Base-by-base conservation (phyloP, 92 coral and sea anemone species). In the Ricordea florida region DNA sequence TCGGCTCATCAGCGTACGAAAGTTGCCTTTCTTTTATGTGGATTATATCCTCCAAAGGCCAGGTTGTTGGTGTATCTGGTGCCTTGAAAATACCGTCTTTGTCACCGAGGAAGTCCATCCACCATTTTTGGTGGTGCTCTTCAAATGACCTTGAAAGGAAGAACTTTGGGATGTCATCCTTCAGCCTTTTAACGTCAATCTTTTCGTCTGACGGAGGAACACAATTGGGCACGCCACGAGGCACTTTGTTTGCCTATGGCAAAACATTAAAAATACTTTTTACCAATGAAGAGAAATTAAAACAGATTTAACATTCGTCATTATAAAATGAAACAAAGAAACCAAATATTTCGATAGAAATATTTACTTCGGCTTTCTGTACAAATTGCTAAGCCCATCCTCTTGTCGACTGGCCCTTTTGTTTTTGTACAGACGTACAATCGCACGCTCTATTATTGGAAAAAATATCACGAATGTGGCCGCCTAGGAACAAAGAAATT, bases 91-190 rank as follows among this genome's bases (percentile, higher is more conserved):
- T 7, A 0, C 23, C 50, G 5, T 35, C 51, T 33, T 27, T 27
- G 35, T 69, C 61, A 15, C 18, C 16, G 11, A 69, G 26, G 61
- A 69, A 51, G 34, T 69, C 32, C 10, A 15, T 25, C 66, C 77
- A 69, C 77, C 77, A 69, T 17, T 32, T 17, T 16, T 26, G 7
- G 26, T 69, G 77, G 8, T 2, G 30, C n/a, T 30, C 50, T 31
- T 56, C 47, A 28, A 69, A 38, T 7, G 25, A 49, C 24, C 65
- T 32, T 14, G 77, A 69, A 22, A 17, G 32, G 17, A 30, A 52
- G 16, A 69, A 49, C 42, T 69, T 69, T 34, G 77, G 77, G 32
- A 69, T 69, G 43, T 69, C 77, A 24, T 27, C 48, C 18, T 34
- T 69, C 33, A 69, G 38, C 27, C 77, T 49, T 18, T 51, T 57